Percentiles rank a stretch among this genome's conserved stretches.
Conservation (phyloP, 2,797 vertebrate genomes). For the Halcyon smyrnensis region DNA sequence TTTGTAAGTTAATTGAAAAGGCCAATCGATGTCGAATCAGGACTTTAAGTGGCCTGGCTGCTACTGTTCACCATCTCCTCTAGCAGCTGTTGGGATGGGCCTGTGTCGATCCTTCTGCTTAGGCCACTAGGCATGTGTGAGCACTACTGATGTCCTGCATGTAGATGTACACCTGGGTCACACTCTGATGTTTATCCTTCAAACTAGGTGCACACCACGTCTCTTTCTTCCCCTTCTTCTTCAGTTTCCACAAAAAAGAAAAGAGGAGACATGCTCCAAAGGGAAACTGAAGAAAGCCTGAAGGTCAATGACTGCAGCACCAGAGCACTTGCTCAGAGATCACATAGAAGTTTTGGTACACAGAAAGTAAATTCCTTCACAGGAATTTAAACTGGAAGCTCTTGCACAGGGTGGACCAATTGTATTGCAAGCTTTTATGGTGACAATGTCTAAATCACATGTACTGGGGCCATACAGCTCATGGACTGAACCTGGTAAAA, state of each 20-base stretch:
- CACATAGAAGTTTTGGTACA: neutral
- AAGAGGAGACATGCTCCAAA: neutral
- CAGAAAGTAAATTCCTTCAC: neutral
- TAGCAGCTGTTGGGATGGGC: neutral
- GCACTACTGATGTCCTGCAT: neutral
- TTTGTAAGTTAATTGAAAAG: neutral
- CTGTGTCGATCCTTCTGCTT: neutral
- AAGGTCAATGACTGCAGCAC: neutral
- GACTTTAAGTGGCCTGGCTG: neutral
- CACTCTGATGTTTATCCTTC: rapidly evolving
- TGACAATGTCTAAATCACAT: rapidly evolving
- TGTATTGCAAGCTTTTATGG: rapidly evolving
- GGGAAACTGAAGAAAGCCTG: neutral
- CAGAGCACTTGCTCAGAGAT: neutral
- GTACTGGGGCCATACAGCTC: neutral
- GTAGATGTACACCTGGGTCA: no score
- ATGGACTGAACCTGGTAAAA: neutral
- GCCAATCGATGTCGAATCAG: neutral
- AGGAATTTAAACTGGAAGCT: neutral
- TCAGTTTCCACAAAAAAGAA: neutral
- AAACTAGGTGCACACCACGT: neutral
- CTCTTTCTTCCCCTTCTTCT: neutral
- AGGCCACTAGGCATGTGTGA: neutral
- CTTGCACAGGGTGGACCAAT: neutral
- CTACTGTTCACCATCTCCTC: neutral